A percentile compares a stretch with the other conserved stretches of the same genome.
phyloP scores from a whole-genome alignment of 2,888 invertebrate genomes.

The Rhagophthalmus giganteus region DNA sequence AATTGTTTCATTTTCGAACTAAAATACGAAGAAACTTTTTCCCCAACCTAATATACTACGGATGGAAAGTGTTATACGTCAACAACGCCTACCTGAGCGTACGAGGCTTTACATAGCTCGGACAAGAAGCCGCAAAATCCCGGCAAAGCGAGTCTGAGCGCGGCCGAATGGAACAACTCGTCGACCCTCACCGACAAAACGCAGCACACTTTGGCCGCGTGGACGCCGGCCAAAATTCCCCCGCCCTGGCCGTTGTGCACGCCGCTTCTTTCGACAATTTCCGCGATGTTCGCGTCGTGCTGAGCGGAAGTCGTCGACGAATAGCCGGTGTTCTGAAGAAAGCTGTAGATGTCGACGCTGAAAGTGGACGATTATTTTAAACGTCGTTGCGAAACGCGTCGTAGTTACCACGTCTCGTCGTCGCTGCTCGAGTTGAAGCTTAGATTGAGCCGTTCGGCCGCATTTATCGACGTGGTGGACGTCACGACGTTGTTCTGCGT shows the following conservation, averaged over 20 bases:
- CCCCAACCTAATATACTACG: no score
- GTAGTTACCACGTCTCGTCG: conserved; percentile 81
- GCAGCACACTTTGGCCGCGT: conserved; percentile 87
- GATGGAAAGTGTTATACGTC: no score
- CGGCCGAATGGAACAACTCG: conserved; percentile 86
- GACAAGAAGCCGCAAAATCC: conserved; percentile 81
- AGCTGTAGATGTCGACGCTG: conserved; percentile 84
- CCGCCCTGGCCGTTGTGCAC: conserved; percentile 54
- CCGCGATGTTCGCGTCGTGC: conserved; percentile 72
- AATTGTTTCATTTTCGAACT: no score
- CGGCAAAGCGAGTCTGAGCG: conserved; percentile 81
- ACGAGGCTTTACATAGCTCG: conserved; percentile 83
- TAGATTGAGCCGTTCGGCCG: conserved; percentile 63
- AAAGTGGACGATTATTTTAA: no score
- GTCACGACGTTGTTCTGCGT: conserved; percentile 65
- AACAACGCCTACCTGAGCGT: conserved; percentile 78
- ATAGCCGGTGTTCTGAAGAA: conserved; percentile 64
- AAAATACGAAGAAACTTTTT: no score
- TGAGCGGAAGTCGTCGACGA: conserved; percentile 58
- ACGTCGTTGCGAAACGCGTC: no score
- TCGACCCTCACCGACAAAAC: conserved; percentile 89
- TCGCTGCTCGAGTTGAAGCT: conserved; percentile 66
- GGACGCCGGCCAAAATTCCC: conserved; percentile 71
- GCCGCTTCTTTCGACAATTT: conserved; percentile 67
- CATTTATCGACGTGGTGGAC: conserved; percentile 58